Conservation (phyloP, 2,113 vertebrate species). For the Addax nasomaculatus region DNA sequence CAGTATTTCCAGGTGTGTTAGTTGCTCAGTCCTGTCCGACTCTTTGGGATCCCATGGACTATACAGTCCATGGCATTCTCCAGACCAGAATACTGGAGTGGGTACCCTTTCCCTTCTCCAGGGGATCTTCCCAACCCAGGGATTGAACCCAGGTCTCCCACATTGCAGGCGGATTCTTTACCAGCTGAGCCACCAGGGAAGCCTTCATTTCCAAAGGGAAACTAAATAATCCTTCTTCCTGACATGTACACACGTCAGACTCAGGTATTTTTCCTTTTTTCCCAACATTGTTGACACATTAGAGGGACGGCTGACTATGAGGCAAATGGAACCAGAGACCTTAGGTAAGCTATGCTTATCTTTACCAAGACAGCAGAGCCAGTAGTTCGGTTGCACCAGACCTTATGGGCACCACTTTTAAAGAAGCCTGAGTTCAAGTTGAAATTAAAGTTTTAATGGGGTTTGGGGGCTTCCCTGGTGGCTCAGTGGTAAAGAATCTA, state of each 20-base stretch:
- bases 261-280: not conserved
- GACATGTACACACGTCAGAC: not conserved
- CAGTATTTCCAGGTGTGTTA: not conserved
- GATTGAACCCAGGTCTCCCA: not conserved
- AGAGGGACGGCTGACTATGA: not conserved
- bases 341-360: not conserved
- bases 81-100: not conserved
- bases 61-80: not conserved
- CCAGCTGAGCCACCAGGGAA: not conserved
- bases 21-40: not conserved
- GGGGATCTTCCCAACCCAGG: not conserved
- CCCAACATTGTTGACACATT: accelerated
- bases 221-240: not conserved
- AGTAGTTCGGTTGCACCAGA: too few species aligned
- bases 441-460: not conserved
- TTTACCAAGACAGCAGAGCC: not conserved
- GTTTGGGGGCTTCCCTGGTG: not conserved
- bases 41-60: not conserved
- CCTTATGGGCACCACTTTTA: too few species aligned
- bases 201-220: not conserved
- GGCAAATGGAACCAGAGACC: not conserved
- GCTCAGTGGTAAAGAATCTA: not conserved
- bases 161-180: not conserved
- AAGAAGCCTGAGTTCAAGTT: not conserved
- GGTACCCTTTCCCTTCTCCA: not conserved